Conservation (phyloP, 2,113 vertebrate genomes). For the Cebus imitator region DNA sequence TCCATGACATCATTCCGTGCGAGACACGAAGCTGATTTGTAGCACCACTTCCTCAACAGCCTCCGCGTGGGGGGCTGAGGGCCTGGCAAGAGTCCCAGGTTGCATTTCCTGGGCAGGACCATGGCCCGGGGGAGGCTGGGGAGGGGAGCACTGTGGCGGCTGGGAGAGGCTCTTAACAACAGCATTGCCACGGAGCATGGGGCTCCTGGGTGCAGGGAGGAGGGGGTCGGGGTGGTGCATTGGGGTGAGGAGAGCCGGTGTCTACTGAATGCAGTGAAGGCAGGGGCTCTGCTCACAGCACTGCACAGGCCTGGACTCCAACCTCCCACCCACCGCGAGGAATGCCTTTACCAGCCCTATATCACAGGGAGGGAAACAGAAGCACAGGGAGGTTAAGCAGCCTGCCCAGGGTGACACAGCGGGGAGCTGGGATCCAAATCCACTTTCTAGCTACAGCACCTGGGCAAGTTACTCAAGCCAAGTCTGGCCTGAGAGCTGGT, state of each 20-base stretch:
- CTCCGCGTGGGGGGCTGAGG: not conserved
- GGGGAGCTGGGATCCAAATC: not conserved
- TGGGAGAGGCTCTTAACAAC: not conserved
- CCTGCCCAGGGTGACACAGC: not conserved
- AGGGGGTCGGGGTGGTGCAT: not conserved
- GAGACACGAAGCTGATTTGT: not conserved
- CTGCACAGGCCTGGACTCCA: accelerated
- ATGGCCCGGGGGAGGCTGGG: not conserved
- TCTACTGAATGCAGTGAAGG: accelerated
- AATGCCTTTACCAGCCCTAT: not conserved
- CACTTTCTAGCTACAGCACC: not conserved
- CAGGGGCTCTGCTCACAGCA: no score
- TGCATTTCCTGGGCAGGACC: not conserved
- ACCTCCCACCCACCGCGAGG: not conserved
- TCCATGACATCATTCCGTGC: not conserved
- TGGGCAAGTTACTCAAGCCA: not conserved
- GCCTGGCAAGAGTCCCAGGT: constrained; percentile 37
- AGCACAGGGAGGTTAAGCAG: not conserved
- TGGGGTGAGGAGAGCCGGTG: accelerated
- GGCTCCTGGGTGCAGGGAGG: not conserved
- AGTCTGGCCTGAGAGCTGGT: not conserved
- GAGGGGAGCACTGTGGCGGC: not conserved
- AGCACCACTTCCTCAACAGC: not conserved
- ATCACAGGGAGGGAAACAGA: not conserved
- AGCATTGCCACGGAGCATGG: not conserved